Percentiles rank a stretch among this genome's conserved stretches.
These are phyloP conservation scores for Brachyhypopomus occidentalis DNA, from an alignment of 2,113 vertebrate species.

Conservation along the genomic window DNA sequence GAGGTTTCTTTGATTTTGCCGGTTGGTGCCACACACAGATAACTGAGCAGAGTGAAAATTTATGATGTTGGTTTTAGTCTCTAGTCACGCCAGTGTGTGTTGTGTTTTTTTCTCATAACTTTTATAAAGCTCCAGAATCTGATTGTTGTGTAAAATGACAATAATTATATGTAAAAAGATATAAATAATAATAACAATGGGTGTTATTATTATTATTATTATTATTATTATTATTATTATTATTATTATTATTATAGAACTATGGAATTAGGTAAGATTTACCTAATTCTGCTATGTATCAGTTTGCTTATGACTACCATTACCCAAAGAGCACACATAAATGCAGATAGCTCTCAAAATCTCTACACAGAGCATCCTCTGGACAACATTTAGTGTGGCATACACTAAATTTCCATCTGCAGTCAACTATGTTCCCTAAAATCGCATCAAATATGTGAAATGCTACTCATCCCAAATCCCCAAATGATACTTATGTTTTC, in stretches of 20 bases:
- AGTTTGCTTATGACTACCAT: too few relatives aligned
- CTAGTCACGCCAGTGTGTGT: not conserved
- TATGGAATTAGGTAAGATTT: not conserved
- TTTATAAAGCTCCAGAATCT: not conserved
- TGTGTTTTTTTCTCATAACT: not conserved
- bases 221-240: too few relatives aligned
- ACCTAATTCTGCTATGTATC: not conserved
- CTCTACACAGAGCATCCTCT: not conserved
- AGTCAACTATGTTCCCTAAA: constrained; percentile 3
- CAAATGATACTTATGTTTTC: not conserved
- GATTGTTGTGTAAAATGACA: not conserved
- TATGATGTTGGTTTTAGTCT: not conserved
- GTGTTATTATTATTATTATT: too few relatives aligned
- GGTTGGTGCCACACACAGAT: not conserved
- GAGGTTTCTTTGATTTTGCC: not conserved
- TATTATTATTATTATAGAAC: not conserved
- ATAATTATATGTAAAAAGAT: too few relatives aligned
- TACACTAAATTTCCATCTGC: too few relatives aligned
- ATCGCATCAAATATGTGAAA: constrained; percentile 1
- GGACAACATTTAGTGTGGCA: constrained; percentile 8
- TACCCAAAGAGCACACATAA: not conserved
- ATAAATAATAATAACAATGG: too few relatives aligned
- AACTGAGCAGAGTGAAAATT: not conserved
- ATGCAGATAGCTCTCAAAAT: not conserved
- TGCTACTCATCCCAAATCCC: not conserved